Evolutionary conservation across 2,797 vertebrate species (phyloP), one percentile per base, ranked within the genome.

Genomic region (Fringilla coelebs): DNA sequence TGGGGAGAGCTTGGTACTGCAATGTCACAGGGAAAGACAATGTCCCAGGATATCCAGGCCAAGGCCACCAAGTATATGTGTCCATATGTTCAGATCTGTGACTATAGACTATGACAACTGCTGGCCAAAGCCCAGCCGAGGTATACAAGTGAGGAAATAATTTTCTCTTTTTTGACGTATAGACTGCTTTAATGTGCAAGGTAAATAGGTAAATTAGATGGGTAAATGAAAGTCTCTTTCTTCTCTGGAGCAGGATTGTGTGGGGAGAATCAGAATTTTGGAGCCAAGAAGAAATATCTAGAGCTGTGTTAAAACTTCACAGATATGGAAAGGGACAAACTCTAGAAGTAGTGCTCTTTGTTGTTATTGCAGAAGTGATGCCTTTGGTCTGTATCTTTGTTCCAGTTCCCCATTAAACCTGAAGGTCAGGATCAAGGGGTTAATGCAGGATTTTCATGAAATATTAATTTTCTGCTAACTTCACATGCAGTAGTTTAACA

Each of bases 401-500:
- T 95, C 51, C 17, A 51, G 77, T 58, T 91, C 66, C 49, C 57
- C 65, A 70, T 94, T 91, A 93, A 96, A 92, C 76, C 58, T 94
- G 87, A 90, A 90, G 86, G 84, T 96, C 71, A 93, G 43, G 71
- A 94, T 95, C 85, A 94, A 93, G 84, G 78, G 66, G 85, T 94
- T 91, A 96, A 94, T 79, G 70, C 51, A 81, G 58, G 75, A 89
- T 93, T 94, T 90, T 93, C 15, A 93, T 93, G 81, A 97, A 97
- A 95, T 95, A 95, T 92, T 96, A 96, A 97, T 96, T 93, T 95
- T 52, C 57, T 94, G 38, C 82, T 84, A 95, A 95, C 88, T 96
- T 96, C 85, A 92, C 36, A 94, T 67, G 51, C 48, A 82, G 75
- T 88, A 90, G 66, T 90, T 95, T 95, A 96, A 95, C 75, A 90